Evolutionary conservation across 2,888 invertebrate genomes (phyloP), one percentile per base, ranked within the genome.

Genomic region (Lingula anatina): DNA sequence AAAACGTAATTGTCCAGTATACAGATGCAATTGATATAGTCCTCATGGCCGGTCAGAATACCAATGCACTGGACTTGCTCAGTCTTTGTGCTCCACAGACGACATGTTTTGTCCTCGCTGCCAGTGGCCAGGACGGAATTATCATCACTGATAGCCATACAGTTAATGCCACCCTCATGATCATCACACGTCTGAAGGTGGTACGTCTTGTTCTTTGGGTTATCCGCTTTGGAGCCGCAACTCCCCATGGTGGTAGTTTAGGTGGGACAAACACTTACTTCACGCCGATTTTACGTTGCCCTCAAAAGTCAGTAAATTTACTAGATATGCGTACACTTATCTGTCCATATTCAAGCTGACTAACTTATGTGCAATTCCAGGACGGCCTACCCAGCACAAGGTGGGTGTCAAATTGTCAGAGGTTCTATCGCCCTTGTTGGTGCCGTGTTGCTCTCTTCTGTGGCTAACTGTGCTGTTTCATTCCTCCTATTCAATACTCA

Each of bases 111-210:
- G 60, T 81, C 80, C 50, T 81, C 81, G 23, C 78, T 76, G 7
- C 80, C 81, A 2, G 80, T 79, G 0, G 77, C 77, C 35, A 81
- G 61, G 1, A 81, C 73, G 9, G 79, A 78, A 2, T 72, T 72
- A 58, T 81, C 81, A 47, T 79, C 79, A 49, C 78, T 79, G 2
- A 81, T 61, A 1, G 76, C 74, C 75, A 80, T 77, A 59, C 79
- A 80, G 63, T 81, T 81, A 56, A 81, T 76, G 9, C 78, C 78
- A 2, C 68, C 67, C 37, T 70, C 70, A 58, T 80, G 79, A 15
- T 78, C 78, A 1, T 53, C 60, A 4, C 76, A 57, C 5, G 66
- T 65, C 53, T 75, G 72, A n/a, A 73, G 41, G 2, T 65, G 54
- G 43, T 54, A 68, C 28, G 53, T 56, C 45, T 61, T 62, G 24